phyloP scores from a whole-genome alignment of 2,797 vertebrate species.

The Sebastolobus altivelis region DNA sequence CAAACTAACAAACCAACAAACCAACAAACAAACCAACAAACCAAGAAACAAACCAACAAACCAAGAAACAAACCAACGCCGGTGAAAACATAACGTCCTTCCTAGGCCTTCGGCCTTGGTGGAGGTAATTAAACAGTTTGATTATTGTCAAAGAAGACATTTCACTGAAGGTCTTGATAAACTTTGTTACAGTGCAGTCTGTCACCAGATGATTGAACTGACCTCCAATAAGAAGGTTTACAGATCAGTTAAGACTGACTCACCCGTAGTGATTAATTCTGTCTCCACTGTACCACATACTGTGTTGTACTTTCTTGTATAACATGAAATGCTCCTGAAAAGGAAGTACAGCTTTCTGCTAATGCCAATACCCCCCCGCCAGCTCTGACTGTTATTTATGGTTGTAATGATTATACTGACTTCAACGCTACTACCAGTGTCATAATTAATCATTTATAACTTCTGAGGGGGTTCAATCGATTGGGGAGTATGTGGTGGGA shows the following conservation, averaged over 20 bases:
- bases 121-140: background rate
- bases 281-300: background rate
- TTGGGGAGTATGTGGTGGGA: constrained; percentile 9
- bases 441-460: constrained; percentile 54
- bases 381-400: constrained; percentile 10
- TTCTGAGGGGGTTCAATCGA: constrained; percentile 42
- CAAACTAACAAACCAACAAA: no score
- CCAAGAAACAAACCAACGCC: no score
- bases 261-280: background rate
- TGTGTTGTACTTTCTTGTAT: background rate
- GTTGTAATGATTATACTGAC: constrained; percentile 35
- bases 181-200: background rate
- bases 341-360: constrained; percentile 26
- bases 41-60: no score
- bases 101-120: no score
- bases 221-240: background rate
- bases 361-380: background rate
- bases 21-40: no score
- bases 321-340: constrained; percentile 42
- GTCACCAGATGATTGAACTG: background rate
- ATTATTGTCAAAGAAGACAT: background rate
- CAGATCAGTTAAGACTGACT: background rate
- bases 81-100: no score
- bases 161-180: background rate
- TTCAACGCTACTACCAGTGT: constrained; percentile 28